phyloP scores from a whole-genome alignment of 92 coral and sea anemone species.

The Porites rus region DNA sequence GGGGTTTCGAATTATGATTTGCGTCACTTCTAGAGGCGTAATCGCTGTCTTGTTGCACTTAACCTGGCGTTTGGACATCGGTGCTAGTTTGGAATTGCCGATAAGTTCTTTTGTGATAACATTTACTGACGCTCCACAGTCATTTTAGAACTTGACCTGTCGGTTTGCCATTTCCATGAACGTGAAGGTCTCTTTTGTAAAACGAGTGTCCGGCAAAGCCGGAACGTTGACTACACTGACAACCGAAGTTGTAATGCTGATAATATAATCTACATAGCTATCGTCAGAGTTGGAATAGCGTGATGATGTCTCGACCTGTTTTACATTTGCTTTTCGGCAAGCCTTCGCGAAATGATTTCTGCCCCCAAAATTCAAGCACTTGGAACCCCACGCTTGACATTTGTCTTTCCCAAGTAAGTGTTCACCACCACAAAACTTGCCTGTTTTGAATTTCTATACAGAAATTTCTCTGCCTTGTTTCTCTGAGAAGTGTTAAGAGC shows the following conservation, averaged over 20 bases:
- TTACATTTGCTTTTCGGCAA: conserved; percentile 11
- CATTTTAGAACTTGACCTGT: conserved; percentile 49
- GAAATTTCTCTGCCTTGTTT: not conserved
- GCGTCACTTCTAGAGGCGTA: conserved; percentile 39
- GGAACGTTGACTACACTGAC: not conserved
- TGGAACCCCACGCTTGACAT: conserved; percentile 54
- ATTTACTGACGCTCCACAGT: conserved; percentile 61
- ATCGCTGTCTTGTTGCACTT: conserved; percentile 64
- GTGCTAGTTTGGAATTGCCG: conserved; percentile 1
- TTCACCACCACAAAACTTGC: conserved; percentile 45
- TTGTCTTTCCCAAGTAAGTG: conserved; percentile 30
- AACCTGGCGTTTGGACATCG: conserved; percentile 36
- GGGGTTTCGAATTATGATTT: conserved; percentile 51
- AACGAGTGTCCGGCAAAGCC: not conserved
- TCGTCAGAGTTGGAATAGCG: conserved; percentile 33
- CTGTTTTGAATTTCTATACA: not conserved
- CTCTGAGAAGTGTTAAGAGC: conserved; percentile 12
- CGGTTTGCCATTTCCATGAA: conserved; percentile 35
- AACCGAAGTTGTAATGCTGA: conserved; percentile 14
- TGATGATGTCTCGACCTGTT: not conserved
- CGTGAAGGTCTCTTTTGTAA: conserved; percentile 32
- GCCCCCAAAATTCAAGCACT: conserved; percentile 42
- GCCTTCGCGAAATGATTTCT: conserved; percentile 40
- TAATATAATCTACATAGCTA: conserved; percentile 21
- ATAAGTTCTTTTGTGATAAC: conserved; percentile 8